These are phyloP conservation scores for Orgyia antiqua DNA, from an alignment of 2,888 invertebrate genomes.

Conservation along the genomic window DNA sequence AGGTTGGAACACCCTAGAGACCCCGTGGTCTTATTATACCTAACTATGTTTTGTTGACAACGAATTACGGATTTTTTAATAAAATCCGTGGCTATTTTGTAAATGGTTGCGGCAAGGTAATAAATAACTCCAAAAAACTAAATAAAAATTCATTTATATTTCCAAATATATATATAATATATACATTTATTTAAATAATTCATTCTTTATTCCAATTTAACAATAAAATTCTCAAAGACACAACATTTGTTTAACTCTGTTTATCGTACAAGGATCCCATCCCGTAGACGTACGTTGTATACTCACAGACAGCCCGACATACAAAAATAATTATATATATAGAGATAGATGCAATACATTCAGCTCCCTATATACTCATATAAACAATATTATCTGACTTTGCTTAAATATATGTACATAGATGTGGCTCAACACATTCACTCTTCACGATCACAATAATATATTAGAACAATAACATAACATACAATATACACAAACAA, in stretches of 20 bases:
- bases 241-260: constrained; percentile 74
- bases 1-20: too few species aligned
- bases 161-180: constrained; percentile 72
- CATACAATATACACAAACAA: too few species aligned
- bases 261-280: constrained; percentile 63
- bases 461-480: too few species aligned
- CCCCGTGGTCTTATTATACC: too few species aligned
- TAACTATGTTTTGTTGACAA: too few species aligned
- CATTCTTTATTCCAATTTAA: constrained; percentile 77
- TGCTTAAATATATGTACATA: constrained; percentile 7
- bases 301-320: constrained; percentile 35
- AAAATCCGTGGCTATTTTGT: background rate
- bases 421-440: constrained; percentile 23
- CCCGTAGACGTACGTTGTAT: constrained; percentile 42
- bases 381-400: constrained; percentile 26
- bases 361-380: too few species aligned
- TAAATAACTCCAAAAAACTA: constrained; percentile 6
- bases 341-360: too few species aligned
- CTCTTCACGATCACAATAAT: constrained; percentile 17
- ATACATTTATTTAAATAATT: constrained; percentile 76
- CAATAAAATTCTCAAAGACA: constrained; percentile 79
- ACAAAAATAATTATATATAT: constrained; percentile 45
- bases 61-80: too few species aligned
- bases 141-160: constrained; percentile 51
- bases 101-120: background rate